phyloP scores from a whole-genome alignment of 2,888 invertebrate species.

The Ceramica pisi region DNA sequence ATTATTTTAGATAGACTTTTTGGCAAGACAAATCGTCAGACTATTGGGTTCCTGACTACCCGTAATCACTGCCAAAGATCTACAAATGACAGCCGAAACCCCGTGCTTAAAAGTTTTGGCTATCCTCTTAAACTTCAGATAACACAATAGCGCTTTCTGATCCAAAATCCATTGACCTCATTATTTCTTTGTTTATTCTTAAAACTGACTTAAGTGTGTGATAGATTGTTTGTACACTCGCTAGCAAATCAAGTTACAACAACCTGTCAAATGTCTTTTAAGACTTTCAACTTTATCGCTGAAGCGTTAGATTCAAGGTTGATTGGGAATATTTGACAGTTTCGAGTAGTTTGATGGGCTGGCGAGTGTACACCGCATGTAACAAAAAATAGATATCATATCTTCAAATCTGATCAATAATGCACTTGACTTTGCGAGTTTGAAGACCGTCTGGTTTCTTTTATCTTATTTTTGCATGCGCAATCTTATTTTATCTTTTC shows the following conservation, averaged over 20 bases:
- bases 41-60: too few species aligned
- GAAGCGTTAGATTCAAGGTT: too few species aligned
- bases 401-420: constrained; percentile 35
- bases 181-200: constrained; percentile 20
- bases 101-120: background rate
- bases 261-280: too few species aligned
- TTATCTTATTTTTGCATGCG: constrained; percentile 19
- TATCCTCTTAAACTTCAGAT: background rate
- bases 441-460: background rate
- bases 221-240: too few species aligned
- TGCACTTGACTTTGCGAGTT: constrained; percentile 40
- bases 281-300: too few species aligned
- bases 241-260: too few species aligned
- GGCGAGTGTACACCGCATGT: background rate
- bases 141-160: background rate
- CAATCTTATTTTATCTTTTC: background rate
- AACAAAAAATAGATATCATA: constrained; percentile 31
- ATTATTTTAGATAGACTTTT: too few species aligned
- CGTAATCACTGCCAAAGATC: too few species aligned
- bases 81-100: background rate
- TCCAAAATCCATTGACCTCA: constrained; percentile 12
- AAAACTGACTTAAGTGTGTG: constrained; percentile 6
- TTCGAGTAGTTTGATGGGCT: too few species aligned
- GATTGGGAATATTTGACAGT: too few species aligned
- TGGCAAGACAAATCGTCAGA: too few species aligned